Evolutionary conservation across 2,888 invertebrate genomes (phyloP), one percentile per base, ranked within the genome.

Genomic region (Nezara viridula): DNA sequence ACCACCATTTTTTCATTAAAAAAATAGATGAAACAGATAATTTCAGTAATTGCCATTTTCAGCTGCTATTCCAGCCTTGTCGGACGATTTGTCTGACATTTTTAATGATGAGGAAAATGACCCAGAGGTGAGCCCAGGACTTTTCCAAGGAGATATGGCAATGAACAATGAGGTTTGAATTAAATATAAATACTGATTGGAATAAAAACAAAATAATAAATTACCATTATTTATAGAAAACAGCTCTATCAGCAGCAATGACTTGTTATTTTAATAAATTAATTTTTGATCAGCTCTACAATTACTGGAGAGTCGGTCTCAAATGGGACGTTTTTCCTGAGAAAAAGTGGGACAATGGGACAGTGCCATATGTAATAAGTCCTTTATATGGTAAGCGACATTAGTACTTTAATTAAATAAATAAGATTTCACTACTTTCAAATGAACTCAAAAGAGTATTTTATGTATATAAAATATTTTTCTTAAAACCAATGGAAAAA

Each of bases 111-210:
- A 77, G 44, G 49, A 86, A 88, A 85, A 88, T 60, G 95, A 96
- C 92, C 95, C 95, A 0, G 95, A 96, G 93, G 94, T 95, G 0
- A 93, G 94, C 90, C 95, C 95, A 0, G 95, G 95, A 27, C 92
- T 96, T 50, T 95, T 94, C 92, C 95, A 96, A 92, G 96, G 96
- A 5, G 95, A 96, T 91, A 95, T 96, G 93, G 95, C 95, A 1
- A 93, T 95, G 90, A 94, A 94, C 89, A 94, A 94, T 87, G 95
- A 93, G 92, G 93, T 92, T 91, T 81, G 66, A 60, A 44, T 40
- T 27, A 19, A 86, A 49, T 86, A 52, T 86, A 21, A 85, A 85
- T 77, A 81, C 2, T 81, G 47, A 81, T 44, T 16, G 14, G 24
- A 40, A 27, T 73, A 73, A 0, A 73, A 73, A 73, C 47, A 86